Base-by-base conservation (phyloP, 2,888 invertebrate genomes). In the Elysia crispata region DNA sequence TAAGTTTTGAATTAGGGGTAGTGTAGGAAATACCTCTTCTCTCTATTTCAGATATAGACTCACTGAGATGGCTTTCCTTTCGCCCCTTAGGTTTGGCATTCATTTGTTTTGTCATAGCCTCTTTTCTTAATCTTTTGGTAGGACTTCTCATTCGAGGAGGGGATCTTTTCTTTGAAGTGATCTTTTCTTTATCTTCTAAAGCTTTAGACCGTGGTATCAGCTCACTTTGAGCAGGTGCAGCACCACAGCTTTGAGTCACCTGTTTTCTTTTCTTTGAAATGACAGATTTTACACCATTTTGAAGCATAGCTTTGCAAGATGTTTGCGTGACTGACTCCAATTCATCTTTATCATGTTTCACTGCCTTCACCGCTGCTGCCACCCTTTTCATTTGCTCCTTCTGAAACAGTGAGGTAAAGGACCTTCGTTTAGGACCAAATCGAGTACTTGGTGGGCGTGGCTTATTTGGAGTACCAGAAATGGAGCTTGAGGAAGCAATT, bases 351-450 rank as follows among this genome's bases (percentile, higher is more conserved):
- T 77, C 77, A 25, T 70, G 57, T 25, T 54, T 60, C 0, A 77
- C 60, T 20, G 60, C 60, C n/a, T 28, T 41, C 33, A 60, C 78
- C 23, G 64, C 78, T 18, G 57, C 41, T n/a, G 79, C 69, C 31
- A 67, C 41, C 41, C 13, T 66, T 25, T 33, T 66, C 41, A 33
- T 18, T 33, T 79, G 66, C 11, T 57, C 57, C 57, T 75, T 74
- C 67, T 69, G 66, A 60, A 75, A 79, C 30, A 67, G 74, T 25
- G 54, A 41, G 11, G 79, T 74, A 28, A 79, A 67, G 1, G 79
- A 79, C 25, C 74, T 66, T 18, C 79, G 79, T 30, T 75, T 74
- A 6, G 62, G 20, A n/a, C 23, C 50, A 41, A 31, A 30, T 50
- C 41, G 41, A 41, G 41, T 41, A 41, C 41, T 41, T 3, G 41